A percentile compares a stretch with the other conserved stretches of the same genome.
Evolutionary conservation across 2,888 invertebrate genomes (phyloP).

Genomic region (Synanthedon tipuliformis): DNA sequence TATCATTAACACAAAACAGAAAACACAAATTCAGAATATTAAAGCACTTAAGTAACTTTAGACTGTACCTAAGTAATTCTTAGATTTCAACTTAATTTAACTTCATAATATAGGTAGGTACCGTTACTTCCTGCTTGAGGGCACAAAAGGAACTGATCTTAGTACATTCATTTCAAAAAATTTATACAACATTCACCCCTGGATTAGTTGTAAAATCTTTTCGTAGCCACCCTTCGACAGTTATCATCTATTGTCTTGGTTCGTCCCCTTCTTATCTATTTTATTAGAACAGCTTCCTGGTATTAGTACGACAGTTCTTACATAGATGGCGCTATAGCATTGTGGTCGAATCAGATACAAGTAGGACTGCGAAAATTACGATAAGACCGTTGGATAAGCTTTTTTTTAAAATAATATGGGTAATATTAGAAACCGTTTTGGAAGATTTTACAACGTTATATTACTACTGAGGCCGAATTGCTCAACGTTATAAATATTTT

Average conservation of each 20-base stretch:
- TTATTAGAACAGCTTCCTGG: constrained; percentile 6
- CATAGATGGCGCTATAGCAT: constrained; percentile 32
- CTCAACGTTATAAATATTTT: too few species aligned
- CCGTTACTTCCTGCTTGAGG: constrained; percentile 53
- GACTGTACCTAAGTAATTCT: too few species aligned
- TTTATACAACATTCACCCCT: constrained; percentile 57
- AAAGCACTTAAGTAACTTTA: too few species aligned
- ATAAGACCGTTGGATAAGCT: too few species aligned
- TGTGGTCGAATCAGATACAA: too few species aligned
- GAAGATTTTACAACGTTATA: too few species aligned
- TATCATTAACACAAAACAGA: too few species aligned
- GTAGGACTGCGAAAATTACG: too few species aligned
- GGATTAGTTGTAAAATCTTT: constrained; percentile 28
- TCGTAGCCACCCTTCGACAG: constrained; percentile 52
- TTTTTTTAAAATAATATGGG: too few species aligned
- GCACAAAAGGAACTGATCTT: constrained; percentile 46
- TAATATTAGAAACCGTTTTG: too few species aligned
- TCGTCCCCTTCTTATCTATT: constrained; percentile 13
- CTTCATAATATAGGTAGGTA: neutral
- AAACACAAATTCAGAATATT: too few species aligned
- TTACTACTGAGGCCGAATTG: too few species aligned
- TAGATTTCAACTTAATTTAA: neutral
- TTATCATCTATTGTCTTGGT: constrained; percentile 46
- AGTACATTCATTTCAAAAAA: constrained; percentile 27
- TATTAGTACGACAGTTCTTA: constrained; percentile 20